A percentile compares a stretch with the other conserved stretches of the same genome.
Evolutionary conservation across 2,797 vertebrate genomes (phyloP).

Genomic region (Siniperca scherzeri): DNA sequence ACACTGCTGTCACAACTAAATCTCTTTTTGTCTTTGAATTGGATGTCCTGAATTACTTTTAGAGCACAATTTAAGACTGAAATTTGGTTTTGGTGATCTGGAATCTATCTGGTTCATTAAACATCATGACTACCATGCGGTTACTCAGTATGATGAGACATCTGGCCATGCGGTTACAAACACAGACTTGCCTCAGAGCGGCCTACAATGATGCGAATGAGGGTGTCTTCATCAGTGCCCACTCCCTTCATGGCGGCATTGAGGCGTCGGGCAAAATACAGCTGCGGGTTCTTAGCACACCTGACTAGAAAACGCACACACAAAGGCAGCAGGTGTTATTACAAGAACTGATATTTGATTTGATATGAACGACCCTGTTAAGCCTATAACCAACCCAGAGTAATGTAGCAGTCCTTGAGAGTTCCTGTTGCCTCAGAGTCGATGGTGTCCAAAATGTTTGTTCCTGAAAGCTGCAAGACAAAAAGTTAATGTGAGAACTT

Average conservation of each 20-base stretch:
- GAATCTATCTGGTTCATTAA: not conserved
- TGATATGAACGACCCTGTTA: not conserved
- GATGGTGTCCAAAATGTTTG: constrained; percentile 87
- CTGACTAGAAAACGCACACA: constrained; percentile 76
- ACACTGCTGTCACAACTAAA: constrained; percentile 1
- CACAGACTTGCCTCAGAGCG: constrained; percentile 84
- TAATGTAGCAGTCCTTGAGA: constrained; percentile 86
- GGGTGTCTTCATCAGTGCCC: constrained; percentile 87
- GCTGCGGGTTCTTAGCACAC: constrained; percentile 88
- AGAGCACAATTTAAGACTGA: not conserved
- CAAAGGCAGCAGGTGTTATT: constrained; percentile 3
- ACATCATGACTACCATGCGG: not conserved
- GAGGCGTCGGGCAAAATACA: constrained; percentile 87
- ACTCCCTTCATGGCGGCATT: constrained; percentile 86
- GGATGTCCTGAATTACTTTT: not conserved
- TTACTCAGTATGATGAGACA: not conserved
- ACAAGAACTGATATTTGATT: not conserved
- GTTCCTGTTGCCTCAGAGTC: constrained; percentile 85
- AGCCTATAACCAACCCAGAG: constrained; percentile 74
- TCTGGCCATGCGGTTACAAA: not conserved
- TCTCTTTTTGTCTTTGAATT: not conserved
- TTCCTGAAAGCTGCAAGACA: constrained; percentile 83
- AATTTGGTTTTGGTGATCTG: not conserved
- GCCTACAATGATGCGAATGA: constrained; percentile 84
- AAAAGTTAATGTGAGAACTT: not conserved